Percentiles rank a stretch among this genome's conserved stretches.
Evolutionary conservation across 2,113 vertebrate genomes (phyloP).

Genomic region (Callipepla californica): DNA sequence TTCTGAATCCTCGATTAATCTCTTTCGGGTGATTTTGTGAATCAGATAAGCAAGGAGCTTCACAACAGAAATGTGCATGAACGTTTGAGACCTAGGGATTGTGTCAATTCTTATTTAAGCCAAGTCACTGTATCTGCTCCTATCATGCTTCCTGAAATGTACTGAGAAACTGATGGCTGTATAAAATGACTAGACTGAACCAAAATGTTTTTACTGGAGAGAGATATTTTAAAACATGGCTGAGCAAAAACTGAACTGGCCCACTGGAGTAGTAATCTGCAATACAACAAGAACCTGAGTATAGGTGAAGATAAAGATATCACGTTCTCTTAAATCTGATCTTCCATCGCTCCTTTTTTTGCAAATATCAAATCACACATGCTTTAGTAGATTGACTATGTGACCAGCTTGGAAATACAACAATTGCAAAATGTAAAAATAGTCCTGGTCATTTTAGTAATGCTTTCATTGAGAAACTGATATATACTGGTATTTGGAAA

Average conservation of each 20-base stretch:
- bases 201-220: neutral
- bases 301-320: neutral
- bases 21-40: neutral
- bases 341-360: neutral
- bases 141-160: neutral
- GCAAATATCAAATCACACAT: neutral
- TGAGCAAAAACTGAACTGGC: neutral
- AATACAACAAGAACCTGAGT: neutral
- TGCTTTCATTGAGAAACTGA: neutral
- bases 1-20: neutral
- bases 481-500: neutral
- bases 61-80: neutral
- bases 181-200: neutral
- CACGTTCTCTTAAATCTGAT: neutral
- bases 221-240: neutral
- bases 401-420: neutral
- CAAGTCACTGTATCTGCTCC: neutral
- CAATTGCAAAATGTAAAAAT: neutral
- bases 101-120: neutral
- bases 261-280: neutral
- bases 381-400: neutral
- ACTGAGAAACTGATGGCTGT: neutral
- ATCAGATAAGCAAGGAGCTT: neutral
- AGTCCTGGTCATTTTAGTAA: neutral
- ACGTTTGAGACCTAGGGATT: accelerated